Evolutionary conservation across 2,888 invertebrate species (phyloP), one percentile per base, ranked within the genome.

Genomic region (Bellardia bayeri): DNA sequence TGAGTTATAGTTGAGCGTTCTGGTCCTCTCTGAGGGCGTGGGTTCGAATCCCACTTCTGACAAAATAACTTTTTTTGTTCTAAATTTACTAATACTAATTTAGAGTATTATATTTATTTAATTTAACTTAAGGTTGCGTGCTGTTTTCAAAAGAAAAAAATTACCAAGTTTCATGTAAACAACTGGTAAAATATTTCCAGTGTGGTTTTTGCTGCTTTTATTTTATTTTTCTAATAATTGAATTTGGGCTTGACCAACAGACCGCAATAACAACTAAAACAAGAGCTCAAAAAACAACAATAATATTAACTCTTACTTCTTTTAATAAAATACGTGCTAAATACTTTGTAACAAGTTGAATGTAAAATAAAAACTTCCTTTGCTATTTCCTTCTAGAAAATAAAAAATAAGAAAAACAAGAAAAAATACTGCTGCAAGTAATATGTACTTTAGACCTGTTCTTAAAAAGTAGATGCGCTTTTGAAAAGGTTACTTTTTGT

Each of bases 11-110:
- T 58, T 30, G 92, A 92, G 92, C 91, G 90, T 92, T 92, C 92
- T 92, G 92, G 92, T 92, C 92, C 92, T 92, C 92, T 92, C 91
- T 92, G 92, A 92, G 92, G 92, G 92, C 82, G 85, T 85, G 81
- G 85, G 85, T 85, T 85, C 81, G 63, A 82, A 85, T 92, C 92
- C 92, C 92, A 92, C 92, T 92, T 92, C 92, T 92, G 92, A 91
- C 91, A 92, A 90, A 74, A 4, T 85, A 87, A 87, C 89, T 85
- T 83, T 88, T 89, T 88, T 72, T 49, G 49, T 37, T 2, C 6
- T 37, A 6, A 6, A 6, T 37, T 37, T 5, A 37, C 37, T 37
- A 37, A 37, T 23, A 23, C 23, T 23, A 23, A 37, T 37, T 37
- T 23, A 23, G 0, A 37, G 37, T 37, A n/a, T 40, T 16, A 23